phyloP scores from a whole-genome alignment of 2,888 invertebrate genomes.

The Stenodera caucasica region DNA sequence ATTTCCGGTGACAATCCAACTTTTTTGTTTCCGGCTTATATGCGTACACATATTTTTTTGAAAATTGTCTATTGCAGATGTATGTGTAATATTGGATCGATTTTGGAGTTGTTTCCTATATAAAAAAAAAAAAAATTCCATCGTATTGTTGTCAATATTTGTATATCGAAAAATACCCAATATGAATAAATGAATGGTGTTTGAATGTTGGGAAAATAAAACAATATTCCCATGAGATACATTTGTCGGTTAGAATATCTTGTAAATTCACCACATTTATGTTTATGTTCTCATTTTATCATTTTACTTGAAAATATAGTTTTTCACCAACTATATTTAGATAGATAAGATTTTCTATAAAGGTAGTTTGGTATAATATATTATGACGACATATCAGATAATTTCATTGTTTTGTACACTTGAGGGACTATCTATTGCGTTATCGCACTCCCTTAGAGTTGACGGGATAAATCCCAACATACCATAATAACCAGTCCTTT shows the following conservation, averaged over 20 bases:
- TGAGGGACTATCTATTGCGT: conserved; percentile 31
- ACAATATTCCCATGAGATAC: conserved; percentile 1
- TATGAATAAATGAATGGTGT: background rate
- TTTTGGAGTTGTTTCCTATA: background rate
- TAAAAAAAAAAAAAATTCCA: background rate
- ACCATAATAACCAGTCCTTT: conserved; percentile 24
- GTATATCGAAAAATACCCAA: conserved; percentile 1
- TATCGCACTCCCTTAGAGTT: conserved; percentile 29
- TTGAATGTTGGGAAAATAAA: background rate
- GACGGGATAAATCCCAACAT: conserved; percentile 26
- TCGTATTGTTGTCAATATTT: background rate
- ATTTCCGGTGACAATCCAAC: background rate
- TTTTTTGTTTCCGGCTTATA: background rate
- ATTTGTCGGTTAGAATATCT: background rate
- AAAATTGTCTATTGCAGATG: background rate
- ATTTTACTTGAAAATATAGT: too few relatives aligned
- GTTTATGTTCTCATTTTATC: background rate
- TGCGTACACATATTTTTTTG: background rate
- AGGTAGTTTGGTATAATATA: conserved; percentile 16
- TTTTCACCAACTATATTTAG: background rate
- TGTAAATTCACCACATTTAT: background rate
- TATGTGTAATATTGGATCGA: background rate
- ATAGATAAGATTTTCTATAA: background rate
- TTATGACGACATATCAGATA: conserved; percentile 25
- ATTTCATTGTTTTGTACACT: conserved; percentile 31